phyloP scores from a whole-genome alignment of 2,797 vertebrate species.

The Takifugu rubripes region DNA sequence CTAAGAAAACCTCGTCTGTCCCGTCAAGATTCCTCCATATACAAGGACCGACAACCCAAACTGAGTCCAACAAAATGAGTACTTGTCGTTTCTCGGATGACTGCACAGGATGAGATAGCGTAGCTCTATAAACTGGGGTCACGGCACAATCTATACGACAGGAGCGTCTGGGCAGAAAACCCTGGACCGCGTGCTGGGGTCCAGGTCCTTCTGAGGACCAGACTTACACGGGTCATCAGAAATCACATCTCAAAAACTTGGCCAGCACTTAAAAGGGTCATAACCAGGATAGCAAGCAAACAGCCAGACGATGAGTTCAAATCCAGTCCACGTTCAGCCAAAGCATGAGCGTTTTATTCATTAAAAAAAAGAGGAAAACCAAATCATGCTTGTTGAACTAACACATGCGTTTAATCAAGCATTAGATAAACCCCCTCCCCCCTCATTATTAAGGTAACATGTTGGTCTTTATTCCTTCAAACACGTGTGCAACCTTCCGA shows the following conservation, averaged over 20 bases:
- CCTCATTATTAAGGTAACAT: conserved; percentile 24
- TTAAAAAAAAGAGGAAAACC: conserved; percentile 3
- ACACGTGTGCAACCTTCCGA: conserved; percentile 64
- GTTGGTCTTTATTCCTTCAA: conserved; percentile 33
- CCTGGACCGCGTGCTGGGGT: conserved; percentile 12
- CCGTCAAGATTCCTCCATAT: conserved; percentile 64
- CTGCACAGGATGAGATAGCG: too few relatives aligned
- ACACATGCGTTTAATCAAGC: conserved; percentile 19
- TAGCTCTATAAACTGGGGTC: conserved; percentile 19
- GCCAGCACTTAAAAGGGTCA: conserved; percentile 17
- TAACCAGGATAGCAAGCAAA: conserved; percentile 28
- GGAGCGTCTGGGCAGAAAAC: conserved; percentile 8
- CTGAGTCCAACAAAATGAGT: neutral
- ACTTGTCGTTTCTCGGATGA: conserved; percentile 13
- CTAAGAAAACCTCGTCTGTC: conserved; percentile 69
- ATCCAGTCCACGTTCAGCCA: conserved; percentile 29
- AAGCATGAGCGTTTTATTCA: conserved; percentile 23
- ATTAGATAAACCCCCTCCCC: neutral
- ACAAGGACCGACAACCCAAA: conserved; percentile 56
- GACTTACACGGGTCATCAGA: conserved; percentile 24
- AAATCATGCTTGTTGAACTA: conserved; percentile 34
- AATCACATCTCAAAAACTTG: conserved; percentile 27
- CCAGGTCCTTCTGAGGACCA: conserved; percentile 34
- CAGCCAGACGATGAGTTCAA: conserved; percentile 32
- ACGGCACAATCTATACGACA: conserved; percentile 29